Conservation (phyloP, 2,888 invertebrate species). For the Nymphalis urticae region DNA sequence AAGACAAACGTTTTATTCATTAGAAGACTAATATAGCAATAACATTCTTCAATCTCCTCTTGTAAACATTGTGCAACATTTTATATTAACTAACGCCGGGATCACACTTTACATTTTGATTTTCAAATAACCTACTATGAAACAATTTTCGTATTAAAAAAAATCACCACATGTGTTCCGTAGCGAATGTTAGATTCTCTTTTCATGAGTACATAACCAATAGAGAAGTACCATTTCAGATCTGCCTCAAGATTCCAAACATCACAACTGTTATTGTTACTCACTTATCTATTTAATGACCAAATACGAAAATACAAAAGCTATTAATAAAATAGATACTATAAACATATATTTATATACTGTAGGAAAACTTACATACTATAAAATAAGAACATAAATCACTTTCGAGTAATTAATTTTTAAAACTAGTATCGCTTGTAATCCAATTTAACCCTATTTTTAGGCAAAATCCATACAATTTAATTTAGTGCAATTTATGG, state of each 20-base stretch:
- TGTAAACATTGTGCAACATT: background rate
- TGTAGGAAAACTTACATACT: background rate
- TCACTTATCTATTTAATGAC: background rate
- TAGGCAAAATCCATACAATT: too few relatives aligned
- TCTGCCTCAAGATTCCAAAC: conserved; percentile 5
- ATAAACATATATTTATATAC: background rate
- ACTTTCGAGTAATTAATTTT: background rate
- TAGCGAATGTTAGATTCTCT: too few relatives aligned
- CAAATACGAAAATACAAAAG: background rate
- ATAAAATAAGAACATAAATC: background rate
- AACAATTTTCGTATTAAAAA: too few relatives aligned
- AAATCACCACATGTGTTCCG: too few relatives aligned
- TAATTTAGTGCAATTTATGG: too few relatives aligned
- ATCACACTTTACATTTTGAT: too few relatives aligned
- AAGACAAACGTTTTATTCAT: conserved; percentile 3
- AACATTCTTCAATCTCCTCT: background rate
- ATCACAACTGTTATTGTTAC: background rate
- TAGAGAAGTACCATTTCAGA: conserved; percentile 1
- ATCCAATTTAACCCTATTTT: too few relatives aligned
- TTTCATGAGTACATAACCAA: background rate
- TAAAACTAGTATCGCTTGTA: too few relatives aligned
- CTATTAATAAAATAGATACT: background rate
- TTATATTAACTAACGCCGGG: background rate
- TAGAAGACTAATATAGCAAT: background rate
- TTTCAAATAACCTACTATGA: too few relatives aligned